These are phyloP conservation scores for Arnoldichthys spilopterus DNA, from an alignment of 2,797 vertebrate genomes.

Conservation along the genomic window DNA sequence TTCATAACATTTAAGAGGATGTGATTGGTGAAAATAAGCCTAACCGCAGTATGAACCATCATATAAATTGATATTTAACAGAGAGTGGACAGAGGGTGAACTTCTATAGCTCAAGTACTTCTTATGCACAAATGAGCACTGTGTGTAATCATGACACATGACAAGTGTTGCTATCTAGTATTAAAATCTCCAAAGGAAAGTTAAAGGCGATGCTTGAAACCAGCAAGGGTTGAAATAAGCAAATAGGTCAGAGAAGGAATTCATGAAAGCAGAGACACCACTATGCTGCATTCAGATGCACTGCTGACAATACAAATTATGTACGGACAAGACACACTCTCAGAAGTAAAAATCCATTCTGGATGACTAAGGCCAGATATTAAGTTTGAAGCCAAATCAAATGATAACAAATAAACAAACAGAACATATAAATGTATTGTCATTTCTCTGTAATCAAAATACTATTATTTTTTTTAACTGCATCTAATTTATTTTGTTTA, in stretches of 20 bases:
- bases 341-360: background rate
- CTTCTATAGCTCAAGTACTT: background rate
- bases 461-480: background rate
- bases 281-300: slow-evolving; percentile 5
- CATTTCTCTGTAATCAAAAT: background rate
- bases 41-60: background rate
- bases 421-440: background rate
- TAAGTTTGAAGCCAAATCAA: slow-evolving; percentile 1
- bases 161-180: background rate
- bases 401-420: background rate
- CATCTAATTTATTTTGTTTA: background rate
- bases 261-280: no score
- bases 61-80: slow-evolving; percentile 1
- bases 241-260: no score
- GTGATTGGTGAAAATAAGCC: slow-evolving; percentile 25
- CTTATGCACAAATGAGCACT: background rate
- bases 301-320: background rate
- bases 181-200: background rate
- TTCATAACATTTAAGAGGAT: slow-evolving; percentile 9
- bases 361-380: slow-evolving; percentile 10
- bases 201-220: no score
- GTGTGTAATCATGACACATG: background rate
- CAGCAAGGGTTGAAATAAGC: background rate
- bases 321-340: slow-evolving; percentile 10
- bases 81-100: background rate